phyloP scores from a whole-genome alignment of 1,140 invertebrate species.

The Drosophila biarmipes region DNA sequence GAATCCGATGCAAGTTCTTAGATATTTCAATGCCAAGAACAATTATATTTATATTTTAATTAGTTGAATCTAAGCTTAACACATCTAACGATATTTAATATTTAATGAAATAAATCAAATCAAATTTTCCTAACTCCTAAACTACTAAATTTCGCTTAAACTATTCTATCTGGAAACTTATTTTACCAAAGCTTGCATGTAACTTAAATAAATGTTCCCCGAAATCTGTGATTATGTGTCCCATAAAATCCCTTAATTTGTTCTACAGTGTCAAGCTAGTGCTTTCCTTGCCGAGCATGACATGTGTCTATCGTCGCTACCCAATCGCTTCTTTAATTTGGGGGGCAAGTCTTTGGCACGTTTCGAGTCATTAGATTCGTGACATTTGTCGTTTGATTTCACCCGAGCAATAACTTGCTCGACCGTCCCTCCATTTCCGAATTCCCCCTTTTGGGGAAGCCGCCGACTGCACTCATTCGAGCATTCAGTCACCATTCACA shows the following conservation, averaged over 20 bases:
- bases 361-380: constrained; percentile 82
- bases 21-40: too few relatives aligned
- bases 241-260: background rate
- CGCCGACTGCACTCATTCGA: constrained; percentile 63
- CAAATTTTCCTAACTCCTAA: too few relatives aligned
- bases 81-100: too few relatives aligned
- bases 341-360: constrained; percentile 69
- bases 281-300: too few relatives aligned
- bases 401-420: constrained; percentile 65
- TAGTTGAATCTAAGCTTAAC: too few relatives aligned
- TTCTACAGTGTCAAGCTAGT: constrained; percentile 2
- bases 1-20: background rate
- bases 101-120: too few relatives aligned
- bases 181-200: background rate
- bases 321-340: constrained; percentile 21
- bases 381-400: constrained; percentile 82
- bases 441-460: background rate
- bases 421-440: background rate
- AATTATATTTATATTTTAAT: too few relatives aligned
- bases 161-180: too few relatives aligned
- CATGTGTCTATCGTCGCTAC: background rate
- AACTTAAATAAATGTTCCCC: background rate
- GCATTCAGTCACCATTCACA: constrained; percentile 76
- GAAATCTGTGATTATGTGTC: background rate
- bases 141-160: too few relatives aligned